Conservation (phyloP, 2,888 invertebrate species). For the Allacma fusca region DNA sequence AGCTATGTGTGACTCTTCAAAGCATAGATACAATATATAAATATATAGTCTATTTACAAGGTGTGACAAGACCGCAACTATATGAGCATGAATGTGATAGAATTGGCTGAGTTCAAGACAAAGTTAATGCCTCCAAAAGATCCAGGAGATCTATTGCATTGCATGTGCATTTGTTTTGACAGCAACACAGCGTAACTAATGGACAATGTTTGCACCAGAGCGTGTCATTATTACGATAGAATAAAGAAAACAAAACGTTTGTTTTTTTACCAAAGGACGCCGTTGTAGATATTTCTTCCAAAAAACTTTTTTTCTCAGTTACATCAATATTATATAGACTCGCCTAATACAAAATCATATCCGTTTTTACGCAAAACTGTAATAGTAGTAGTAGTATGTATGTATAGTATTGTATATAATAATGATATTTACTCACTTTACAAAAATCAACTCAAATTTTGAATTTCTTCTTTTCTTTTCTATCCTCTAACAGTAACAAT, state of each 20-base stretch:
- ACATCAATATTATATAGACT: constrained; percentile 17
- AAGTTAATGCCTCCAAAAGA: constrained; percentile 22
- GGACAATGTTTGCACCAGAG: constrained; percentile 36
- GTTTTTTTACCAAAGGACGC: constrained; percentile 21
- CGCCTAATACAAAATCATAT: constrained; percentile 19
- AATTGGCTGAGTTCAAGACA: not conserved
- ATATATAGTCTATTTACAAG: not conserved
- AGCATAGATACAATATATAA: constrained; percentile 8
- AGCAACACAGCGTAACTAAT: constrained; percentile 32
- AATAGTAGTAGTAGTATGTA: not conserved
- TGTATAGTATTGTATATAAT: not conserved
- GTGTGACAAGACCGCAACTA: constrained; percentile 21
- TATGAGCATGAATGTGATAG: not conserved
- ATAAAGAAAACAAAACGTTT: constrained; percentile 22
- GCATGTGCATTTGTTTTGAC: constrained; percentile 41
- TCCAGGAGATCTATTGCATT: constrained; percentile 35
- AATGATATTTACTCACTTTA: not conserved
- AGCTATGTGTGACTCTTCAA: too few relatives aligned
- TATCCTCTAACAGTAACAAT: not conserved
- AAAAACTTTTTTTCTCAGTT: constrained; percentile 8
- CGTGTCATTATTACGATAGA: constrained; percentile 23
- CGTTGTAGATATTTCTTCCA: constrained; percentile 26
- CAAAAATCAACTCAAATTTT: constrained; percentile 21
- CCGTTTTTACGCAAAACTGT: not conserved
- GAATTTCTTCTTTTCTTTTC: constrained; percentile 6